Evolutionary conservation across 2,113 vertebrate genomes (phyloP), one percentile per base, ranked within the genome.

Genomic region (Rhea pennata): DNA sequence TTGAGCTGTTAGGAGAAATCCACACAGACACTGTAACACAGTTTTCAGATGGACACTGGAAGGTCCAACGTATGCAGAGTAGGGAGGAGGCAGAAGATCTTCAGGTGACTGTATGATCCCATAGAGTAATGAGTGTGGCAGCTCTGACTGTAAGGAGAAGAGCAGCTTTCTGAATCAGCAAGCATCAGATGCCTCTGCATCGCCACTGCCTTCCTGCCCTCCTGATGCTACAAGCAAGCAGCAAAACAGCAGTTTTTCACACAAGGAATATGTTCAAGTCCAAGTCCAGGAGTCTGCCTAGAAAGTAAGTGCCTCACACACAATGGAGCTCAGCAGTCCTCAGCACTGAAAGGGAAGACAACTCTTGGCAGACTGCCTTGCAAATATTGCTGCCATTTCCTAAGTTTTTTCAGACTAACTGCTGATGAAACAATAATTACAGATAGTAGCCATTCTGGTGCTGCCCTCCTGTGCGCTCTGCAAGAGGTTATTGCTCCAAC

Each of bases 101-200:
- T 74, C 17, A 90, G 42, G 21, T 50, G 42, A 26, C 42, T 31
- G 23, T 13, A 19, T 15, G 27, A 50, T 27, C 31, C 44, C 36
- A 7, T 11, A 27, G 10, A 54, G 23, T 3, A 42, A 62, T 8
- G n/a, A 1, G 1, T 17, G 21, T 48, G 79, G 64, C 53, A 84
- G 53, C 26, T 44, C 44, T 74, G 24, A 8, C 7, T 2, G 0
- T 15, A 70, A 81, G 39, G 31, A 76, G 44, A 73, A 71, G 77
- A 19, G 11, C 61, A 81, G 46, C 9, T 56, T 62, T 74, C 14
- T 10, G 27, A 53, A 59, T n/a, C 56, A 36, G 39, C 13, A 64
- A 76, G 10, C 59, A 42, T 58, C 2, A 0, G 20, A 31, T 6
- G 1, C 26, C 44, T 80, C 65, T 3, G 0, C 22, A 50, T 9